Percentiles rank a stretch among this genome's conserved stretches.
Conservation (phyloP, 1,140 invertebrate species). For the Lordiphosa clarofinis region DNA sequence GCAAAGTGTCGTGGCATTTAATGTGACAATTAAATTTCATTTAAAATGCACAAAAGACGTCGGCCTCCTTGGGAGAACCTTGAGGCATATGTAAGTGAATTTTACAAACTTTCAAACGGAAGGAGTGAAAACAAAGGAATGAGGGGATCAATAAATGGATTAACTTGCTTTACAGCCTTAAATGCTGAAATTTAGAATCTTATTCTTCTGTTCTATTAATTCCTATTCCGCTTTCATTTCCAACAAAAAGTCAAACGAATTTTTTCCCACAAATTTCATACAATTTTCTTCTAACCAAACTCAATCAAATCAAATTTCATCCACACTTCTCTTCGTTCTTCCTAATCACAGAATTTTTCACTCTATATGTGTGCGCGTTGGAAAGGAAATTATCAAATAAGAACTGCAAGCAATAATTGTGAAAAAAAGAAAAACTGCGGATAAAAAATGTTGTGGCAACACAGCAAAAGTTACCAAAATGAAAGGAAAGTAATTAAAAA, state of each 20-base stretch:
- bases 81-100: conserved; percentile 43
- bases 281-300: conserved; percentile 13
- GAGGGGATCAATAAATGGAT: neutral
- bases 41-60: conserved; percentile 30
- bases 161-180: neutral
- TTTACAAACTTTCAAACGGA: conserved; percentile 18
- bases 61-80: conserved; percentile 17
- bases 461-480: conserved; percentile 64
- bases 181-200: too few relatives aligned
- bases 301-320: conserved; percentile 2
- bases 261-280: too few relatives aligned
- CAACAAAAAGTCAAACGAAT: too few relatives aligned
- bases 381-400: conserved; percentile 61
- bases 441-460: conserved; percentile 18
- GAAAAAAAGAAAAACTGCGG: conserved; percentile 11
- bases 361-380: conserved; percentile 18
- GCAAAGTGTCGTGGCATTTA: conserved; percentile 50
- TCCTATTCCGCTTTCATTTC: too few relatives aligned
- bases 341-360: conserved; percentile 29
- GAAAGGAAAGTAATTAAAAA: conserved; percentile 76
- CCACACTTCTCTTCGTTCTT: conserved; percentile 1
- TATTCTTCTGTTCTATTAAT: too few relatives aligned
- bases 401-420: conserved; percentile 59
- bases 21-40: conserved; percentile 75
- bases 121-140: conserved; percentile 12